These are phyloP conservation scores for Athene noctua DNA, from an alignment of 2,113 vertebrate species.

Conservation along the genomic window DNA sequence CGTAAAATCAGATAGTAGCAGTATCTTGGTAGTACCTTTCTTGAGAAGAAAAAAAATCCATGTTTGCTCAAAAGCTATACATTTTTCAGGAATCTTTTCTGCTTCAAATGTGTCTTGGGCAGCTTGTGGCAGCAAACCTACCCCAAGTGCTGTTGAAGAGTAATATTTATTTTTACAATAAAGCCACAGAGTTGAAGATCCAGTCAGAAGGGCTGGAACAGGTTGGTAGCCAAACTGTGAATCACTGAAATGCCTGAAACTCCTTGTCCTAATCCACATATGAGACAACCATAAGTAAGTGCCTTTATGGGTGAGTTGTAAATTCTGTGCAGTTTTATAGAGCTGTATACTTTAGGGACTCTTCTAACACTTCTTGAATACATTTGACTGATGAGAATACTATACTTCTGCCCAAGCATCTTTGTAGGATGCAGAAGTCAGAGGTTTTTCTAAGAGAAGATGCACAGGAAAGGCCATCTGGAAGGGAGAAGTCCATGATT, in stretches of 20 bases:
- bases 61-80: neutral
- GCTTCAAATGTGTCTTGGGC: neutral
- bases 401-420: neutral
- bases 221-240: neutral
- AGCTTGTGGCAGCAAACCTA: neutral
- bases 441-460: neutral
- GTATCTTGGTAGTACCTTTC: neutral
- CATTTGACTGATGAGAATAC: neutral
- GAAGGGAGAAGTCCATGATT: neutral
- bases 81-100: neutral
- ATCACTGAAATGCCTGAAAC: neutral
- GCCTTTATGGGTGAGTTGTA: neutral
- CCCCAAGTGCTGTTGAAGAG: neutral
- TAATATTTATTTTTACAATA: neutral
- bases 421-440: fast-evolving
- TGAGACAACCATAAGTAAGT: neutral
- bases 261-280: neutral
- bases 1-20: neutral
- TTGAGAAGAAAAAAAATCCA: neutral
- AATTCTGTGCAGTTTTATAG: neutral
- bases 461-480: neutral
- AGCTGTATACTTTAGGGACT: neutral
- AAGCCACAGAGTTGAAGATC: neutral
- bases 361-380: neutral
- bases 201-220: neutral